phyloP scores from a whole-genome alignment of 2,888 invertebrate species.

The Eudasyphora cyanicolor region DNA sequence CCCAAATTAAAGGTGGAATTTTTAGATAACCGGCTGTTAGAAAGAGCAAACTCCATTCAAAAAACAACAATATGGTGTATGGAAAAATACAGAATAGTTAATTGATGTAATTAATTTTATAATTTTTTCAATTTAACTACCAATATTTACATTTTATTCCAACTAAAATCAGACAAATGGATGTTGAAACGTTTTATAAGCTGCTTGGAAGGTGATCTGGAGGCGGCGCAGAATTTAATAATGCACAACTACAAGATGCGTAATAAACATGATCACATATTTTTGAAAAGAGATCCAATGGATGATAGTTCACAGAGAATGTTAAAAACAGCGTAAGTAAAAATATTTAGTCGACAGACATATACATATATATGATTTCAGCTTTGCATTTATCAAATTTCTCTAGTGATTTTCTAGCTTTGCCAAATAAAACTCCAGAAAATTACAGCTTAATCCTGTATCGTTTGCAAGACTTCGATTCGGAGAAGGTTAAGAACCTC shows the following conservation, averaged over 20 bases:
- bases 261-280: conserved; percentile 82
- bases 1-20: too few relatives aligned
- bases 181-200: conserved; percentile 76
- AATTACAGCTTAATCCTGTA: conserved; percentile 86
- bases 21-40: too few relatives aligned
- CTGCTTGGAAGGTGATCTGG: conserved; percentile 74
- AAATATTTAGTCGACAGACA: not conserved
- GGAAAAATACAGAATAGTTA: too few relatives aligned
- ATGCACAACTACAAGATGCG: conserved; percentile 80
- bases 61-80: too few relatives aligned
- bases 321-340: conserved; percentile 76
- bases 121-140: too few relatives aligned
- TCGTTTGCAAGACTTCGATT: conserved; percentile 83
- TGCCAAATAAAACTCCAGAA: conserved; percentile 85
- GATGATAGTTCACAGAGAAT: conserved; percentile 74
- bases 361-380: not conserved
- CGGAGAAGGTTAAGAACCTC: conserved; percentile 80
- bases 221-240: conserved; percentile 75
- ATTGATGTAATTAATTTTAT: too few relatives aligned
- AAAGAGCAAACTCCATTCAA: too few relatives aligned
- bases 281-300: conserved; percentile 81
- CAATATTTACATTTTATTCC: not conserved
- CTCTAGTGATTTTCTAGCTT: conserved; percentile 85
- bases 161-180: conserved; percentile 68
- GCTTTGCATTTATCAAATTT: too few relatives aligned